These are phyloP conservation scores for Corythoichthys haematopterus DNA, from an alignment of 2,113 vertebrate species.

Conservation along the genomic window DNA sequence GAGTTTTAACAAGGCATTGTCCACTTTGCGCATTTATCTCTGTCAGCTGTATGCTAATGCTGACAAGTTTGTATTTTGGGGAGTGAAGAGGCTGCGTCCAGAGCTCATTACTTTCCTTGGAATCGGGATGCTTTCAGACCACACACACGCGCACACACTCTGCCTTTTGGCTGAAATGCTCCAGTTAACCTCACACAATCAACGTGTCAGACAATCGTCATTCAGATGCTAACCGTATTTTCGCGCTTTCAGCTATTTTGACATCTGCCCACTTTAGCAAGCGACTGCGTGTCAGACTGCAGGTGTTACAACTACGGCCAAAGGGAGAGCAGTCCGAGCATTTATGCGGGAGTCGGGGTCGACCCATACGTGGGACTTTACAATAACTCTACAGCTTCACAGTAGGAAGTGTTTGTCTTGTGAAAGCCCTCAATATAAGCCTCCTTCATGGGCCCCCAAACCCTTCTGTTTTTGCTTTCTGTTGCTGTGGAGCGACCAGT, in stretches of 20 bases:
- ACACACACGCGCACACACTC: slow-evolving; percentile 51
- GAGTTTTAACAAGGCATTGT: slow-evolving; percentile 48
- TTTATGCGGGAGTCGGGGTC: slow-evolving; percentile 34
- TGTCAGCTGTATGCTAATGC: slow-evolving; percentile 66
- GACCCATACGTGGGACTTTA: slow-evolving; percentile 63
- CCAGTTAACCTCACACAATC: slow-evolving; percentile 33
- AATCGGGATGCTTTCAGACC: slow-evolving; percentile 58
- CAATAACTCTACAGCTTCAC: slow-evolving; percentile 59
- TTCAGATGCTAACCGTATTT: slow-evolving; percentile 56
- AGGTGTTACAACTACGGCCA: slow-evolving; percentile 34
- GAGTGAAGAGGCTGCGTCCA: slow-evolving; percentile 5
- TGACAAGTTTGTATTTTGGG: slow-evolving; percentile 5
- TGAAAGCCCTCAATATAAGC: slow-evolving; percentile 39
- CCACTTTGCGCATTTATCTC: slow-evolving; percentile 26
- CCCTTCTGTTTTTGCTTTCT: slow-evolving; percentile 39
- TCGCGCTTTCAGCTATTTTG: slow-evolving; percentile 17
- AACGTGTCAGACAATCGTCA: slow-evolving; percentile 36
- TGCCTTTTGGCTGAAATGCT: slow-evolving; percentile 56
- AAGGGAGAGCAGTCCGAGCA: slow-evolving; percentile 18
- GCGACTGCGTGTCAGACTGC: slow-evolving; percentile 33
- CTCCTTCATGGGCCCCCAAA: slow-evolving; percentile 32
- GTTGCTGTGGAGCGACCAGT: slow-evolving; percentile 21
- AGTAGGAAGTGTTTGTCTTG: slow-evolving; percentile 65
- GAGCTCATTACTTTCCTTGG: slow-evolving; percentile 65
- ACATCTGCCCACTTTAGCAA: slow-evolving; percentile 28